Evolutionary conservation across 2,797 vertebrate species (phyloP), one percentile per base, ranked within the genome.

Genomic region (Alauda arvensis): DNA sequence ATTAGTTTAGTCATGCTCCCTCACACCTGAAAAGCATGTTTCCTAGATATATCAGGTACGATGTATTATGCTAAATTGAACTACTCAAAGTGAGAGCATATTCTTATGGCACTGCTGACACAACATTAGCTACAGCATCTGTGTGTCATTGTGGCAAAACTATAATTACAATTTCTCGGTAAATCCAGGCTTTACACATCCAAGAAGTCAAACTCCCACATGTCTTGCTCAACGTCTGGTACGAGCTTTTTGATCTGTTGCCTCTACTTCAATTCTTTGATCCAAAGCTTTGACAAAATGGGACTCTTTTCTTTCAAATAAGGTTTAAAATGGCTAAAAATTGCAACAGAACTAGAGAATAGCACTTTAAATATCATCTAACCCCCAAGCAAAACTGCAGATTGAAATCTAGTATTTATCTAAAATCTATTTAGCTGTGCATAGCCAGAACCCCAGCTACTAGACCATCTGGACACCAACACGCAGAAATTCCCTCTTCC

Each of bases 121-220:
- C 91, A 87, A 93, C 77, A 83, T 66, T 59, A 95, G 66, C 67
- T 91, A 67, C 81, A 95, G 66, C 1, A 0, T 88, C 78, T 88
- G 46, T 79, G 76, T 90, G 85, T 93, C 89, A 94, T 83, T 6
- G 31, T 88, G 81, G 90, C 83, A 93, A 96, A 93, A 92, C 93
- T 93, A 55, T 92, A 94, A 93, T 94, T 94, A 95, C 88, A 92
- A 84, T 88, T 92, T 94, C 83, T 93, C 28, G 0, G 82, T 91
- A 94, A 94, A 94, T 76, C 77, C 74, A 77, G 75, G 74, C 86
- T 94, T 91, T 91, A 95, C 53, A 76, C 61, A 95, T 74, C 67
- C 53, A 74, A 93, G 78, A 91, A 93, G 85, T 78, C 85, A 89
- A 87, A 93, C 89, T 90, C 91, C 87, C 66, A 95, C 87, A 5